Evolutionary conservation across 2,113 vertebrate species (phyloP), one percentile per base, ranked within the genome.

Genomic region (Nanorana parkeri): DNA sequence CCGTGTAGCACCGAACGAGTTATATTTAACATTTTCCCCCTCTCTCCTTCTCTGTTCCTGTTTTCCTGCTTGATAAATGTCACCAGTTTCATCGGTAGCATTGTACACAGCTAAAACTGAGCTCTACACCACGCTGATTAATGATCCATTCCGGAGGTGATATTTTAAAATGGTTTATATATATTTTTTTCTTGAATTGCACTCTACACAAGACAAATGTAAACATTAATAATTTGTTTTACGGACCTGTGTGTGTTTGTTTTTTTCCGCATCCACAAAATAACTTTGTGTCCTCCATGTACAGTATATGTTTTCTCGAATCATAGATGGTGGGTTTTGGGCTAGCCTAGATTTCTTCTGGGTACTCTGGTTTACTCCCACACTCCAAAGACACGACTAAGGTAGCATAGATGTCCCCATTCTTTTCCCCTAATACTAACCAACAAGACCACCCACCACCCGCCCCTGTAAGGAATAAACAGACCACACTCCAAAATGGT

Each of bases 201-300:
- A 74, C 85, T 56, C 76, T 86, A 78, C 81, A 79, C 73, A 85
- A 78, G 83, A 85, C 74, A 67, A 83, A 83, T 83, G 80, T 83
- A 83, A 83, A 76, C 80, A 83, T 83, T 83, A 83, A 83, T 68
- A 83, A 75, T 83, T 75, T 75, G 80, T 83, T 83, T 75, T 83
- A 51, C 67, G 19, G 32, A n/a, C 52, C 65, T 17, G n/a, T 60
- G 41, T 47, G 51, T 8, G 5, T 47, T 47, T 47, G 11, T 47
- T 47, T 11, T 76, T 75, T 66, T 68, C 60, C 41, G 28, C 76
- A 66, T 71, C 8, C 66, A 58, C 28, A 66, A 74, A 76, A 82
- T 65, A 74, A 74, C 32, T 80, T 26, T 54, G 55, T 29, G 58
- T 55, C 52, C 56, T 51, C 68, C 36, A 71, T 52, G 4, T 56